Conservation (phyloP, 1,140 invertebrate genomes). For the Daktulosphaira vitifoliae region DNA sequence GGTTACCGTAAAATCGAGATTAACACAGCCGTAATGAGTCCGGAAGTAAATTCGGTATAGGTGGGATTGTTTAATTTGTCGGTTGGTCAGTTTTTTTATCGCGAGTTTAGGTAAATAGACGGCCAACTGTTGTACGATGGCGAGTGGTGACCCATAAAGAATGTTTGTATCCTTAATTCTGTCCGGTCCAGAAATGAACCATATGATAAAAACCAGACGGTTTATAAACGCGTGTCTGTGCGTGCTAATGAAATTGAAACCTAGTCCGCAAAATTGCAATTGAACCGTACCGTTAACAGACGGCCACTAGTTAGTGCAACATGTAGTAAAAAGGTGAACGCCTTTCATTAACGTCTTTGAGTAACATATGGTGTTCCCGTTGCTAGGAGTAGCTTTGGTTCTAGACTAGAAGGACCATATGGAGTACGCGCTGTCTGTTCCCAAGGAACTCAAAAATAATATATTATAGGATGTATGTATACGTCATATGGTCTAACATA, state of each 20-base stretch:
- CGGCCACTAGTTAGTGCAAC: slow-evolving; percentile 7
- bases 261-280: neutral
- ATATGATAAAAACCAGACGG: too few species aligned
- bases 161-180: too few species aligned
- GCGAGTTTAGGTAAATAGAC: neutral
- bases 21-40: slow-evolving; percentile 7
- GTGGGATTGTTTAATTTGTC: slow-evolving; percentile 22
- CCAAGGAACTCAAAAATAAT: slow-evolving; percentile 24
- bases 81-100: slow-evolving; percentile 19
- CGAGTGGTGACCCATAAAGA: neutral
- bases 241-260: too few species aligned
- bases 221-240: too few species aligned
- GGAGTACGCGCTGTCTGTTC: slow-evolving; percentile 19
- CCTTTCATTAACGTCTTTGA: slow-evolving; percentile 32
- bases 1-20: slow-evolving; percentile 25
- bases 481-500: slow-evolving; percentile 29
- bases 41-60: slow-evolving; percentile 18
- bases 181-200: too few species aligned
- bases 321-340: slow-evolving; percentile 3
- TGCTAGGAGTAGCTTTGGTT: neutral
- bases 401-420: slow-evolving; percentile 27
- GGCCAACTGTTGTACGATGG: neutral
- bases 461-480: too few species aligned
- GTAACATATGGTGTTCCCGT: slow-evolving; percentile 14
- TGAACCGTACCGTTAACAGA: slow-evolving; percentile 17